A percentile compares a stretch with the other conserved stretches of the same genome.
Evolutionary conservation across 2,888 invertebrate genomes (phyloP).

Genomic region (Ormyrus rosae): DNA sequence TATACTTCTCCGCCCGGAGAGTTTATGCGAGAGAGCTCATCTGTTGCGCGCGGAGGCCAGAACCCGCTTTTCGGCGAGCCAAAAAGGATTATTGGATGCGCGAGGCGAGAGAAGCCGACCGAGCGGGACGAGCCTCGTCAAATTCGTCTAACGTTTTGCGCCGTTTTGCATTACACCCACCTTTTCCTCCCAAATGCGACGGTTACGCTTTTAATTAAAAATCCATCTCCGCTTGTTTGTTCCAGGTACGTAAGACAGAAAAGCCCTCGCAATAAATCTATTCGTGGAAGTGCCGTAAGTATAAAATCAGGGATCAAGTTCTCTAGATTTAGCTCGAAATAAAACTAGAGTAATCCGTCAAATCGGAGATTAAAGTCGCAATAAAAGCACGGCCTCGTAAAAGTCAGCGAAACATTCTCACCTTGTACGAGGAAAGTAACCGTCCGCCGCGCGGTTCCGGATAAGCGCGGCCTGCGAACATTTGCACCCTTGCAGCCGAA

Average conservation of each 20-base stretch:
- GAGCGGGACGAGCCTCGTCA: conserved; percentile 5
- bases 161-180: conserved; percentile 10
- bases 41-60: conserved; percentile 20
- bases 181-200: too few relatives aligned
- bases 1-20: conserved; percentile 23
- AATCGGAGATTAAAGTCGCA: neutral
- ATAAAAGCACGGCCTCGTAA: neutral
- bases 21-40: conserved; percentile 43
- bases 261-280: too few relatives aligned
- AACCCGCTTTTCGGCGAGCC: conserved; percentile 18
- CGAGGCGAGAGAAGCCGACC: neutral
- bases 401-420: conserved; percentile 8
- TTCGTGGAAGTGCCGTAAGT: neutral
- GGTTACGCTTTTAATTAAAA: too few relatives aligned
- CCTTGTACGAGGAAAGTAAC: neutral
- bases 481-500: too few relatives aligned
- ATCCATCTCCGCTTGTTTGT: conserved; percentile 11
- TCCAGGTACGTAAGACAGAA: conserved; percentile 42
- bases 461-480: neutral
- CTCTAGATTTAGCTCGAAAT: neutral
- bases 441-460: neutral
- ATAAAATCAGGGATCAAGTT: neutral
- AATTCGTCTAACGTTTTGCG: conserved; percentile 47
- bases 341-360: neutral
- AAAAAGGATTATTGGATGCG: conserved; percentile 37